A percentile compares a stretch with the other conserved stretches of the same genome.
phyloP scores from a whole-genome alignment of 2,888 invertebrate genomes.

The Drosophila kuntzei region DNA sequence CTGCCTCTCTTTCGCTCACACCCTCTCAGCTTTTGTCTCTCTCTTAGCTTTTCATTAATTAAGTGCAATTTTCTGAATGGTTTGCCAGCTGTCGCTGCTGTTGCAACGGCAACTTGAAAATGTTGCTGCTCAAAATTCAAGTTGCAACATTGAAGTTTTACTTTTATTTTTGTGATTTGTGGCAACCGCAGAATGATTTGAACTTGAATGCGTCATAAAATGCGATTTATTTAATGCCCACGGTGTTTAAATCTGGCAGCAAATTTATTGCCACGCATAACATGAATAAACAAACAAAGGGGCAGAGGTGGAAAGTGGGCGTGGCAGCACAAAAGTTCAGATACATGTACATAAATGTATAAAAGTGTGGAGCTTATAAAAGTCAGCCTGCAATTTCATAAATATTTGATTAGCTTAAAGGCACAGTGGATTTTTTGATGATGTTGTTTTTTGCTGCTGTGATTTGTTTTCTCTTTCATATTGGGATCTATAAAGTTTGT shows the following conservation, averaged over 20 bases:
- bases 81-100: slow-evolving; percentile 1
- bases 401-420: slow-evolving; percentile 72
- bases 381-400: slow-evolving; percentile 56
- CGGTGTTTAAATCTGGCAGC: slow-evolving; percentile 37
- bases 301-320: background rate
- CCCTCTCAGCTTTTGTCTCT: background rate
- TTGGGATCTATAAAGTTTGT: slow-evolving; percentile 30
- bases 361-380: slow-evolving; percentile 23
- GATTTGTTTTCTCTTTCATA: slow-evolving; percentile 21
- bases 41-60: slow-evolving; percentile 36
- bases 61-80: slow-evolving; percentile 23
- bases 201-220: slow-evolving; percentile 47
- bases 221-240: slow-evolving; percentile 48
- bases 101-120: background rate
- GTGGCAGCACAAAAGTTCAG: background rate
- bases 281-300: slow-evolving; percentile 37
- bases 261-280: slow-evolving; percentile 51
- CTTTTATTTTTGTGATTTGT: slow-evolving; percentile 29
- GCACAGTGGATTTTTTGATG: slow-evolving; percentile 24
- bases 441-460: slow-evolving; percentile 12
- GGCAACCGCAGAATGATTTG: slow-evolving; percentile 39
- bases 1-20: background rate
- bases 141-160: slow-evolving; percentile 3
- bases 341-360: slow-evolving; percentile 8
- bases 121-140: slow-evolving; percentile 3